A percentile compares a stretch with the other conserved stretches of the same genome.
phyloP scores from a whole-genome alignment of 2,888 invertebrate species.

The Spisula solida region DNA sequence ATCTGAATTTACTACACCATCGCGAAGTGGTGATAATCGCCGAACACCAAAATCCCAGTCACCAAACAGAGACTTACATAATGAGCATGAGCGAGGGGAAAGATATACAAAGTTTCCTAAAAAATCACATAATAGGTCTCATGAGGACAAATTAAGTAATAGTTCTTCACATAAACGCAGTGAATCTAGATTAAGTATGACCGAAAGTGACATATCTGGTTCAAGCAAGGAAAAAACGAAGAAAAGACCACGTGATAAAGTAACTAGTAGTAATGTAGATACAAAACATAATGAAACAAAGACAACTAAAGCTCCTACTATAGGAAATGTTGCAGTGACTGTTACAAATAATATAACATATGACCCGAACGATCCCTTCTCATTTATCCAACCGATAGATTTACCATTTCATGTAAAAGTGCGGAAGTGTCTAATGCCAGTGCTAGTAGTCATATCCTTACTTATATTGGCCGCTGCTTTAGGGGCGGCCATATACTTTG shows the following conservation, averaged over 20 bases:
- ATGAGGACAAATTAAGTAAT: constrained; percentile 11
- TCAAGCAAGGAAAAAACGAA: constrained; percentile 52
- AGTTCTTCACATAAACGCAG: constrained; percentile 21
- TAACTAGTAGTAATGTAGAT: constrained; percentile 44
- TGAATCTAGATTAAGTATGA: constrained; percentile 60
- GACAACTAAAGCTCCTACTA: constrained; percentile 51
- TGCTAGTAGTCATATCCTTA: constrained; percentile 76
- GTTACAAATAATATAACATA: constrained; percentile 69
- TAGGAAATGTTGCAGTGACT: constrained; percentile 70
- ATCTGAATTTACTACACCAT: constrained; percentile 67
- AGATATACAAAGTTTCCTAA: constrained; percentile 38
- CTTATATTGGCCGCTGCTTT: constrained; percentile 78
- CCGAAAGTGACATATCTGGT: constrained; percentile 63
- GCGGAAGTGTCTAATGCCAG: constrained; percentile 75
- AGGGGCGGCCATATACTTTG: constrained; percentile 82
- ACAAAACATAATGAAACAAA: constrained; percentile 44
- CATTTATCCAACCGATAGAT: constrained; percentile 76
- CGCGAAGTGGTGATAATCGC: constrained; percentile 18
- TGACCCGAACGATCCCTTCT: constrained; percentile 74
- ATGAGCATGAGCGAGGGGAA: constrained; percentile 27
- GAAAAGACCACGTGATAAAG: constrained; percentile 40
- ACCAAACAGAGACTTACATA: constrained; percentile 1
- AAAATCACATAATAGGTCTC: not conserved
- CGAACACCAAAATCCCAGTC: not conserved
- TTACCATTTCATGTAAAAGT: constrained; percentile 73